Evolutionary conservation across 2,888 invertebrate genomes (phyloP).

Genomic region (Trichopria drosophilae): DNA sequence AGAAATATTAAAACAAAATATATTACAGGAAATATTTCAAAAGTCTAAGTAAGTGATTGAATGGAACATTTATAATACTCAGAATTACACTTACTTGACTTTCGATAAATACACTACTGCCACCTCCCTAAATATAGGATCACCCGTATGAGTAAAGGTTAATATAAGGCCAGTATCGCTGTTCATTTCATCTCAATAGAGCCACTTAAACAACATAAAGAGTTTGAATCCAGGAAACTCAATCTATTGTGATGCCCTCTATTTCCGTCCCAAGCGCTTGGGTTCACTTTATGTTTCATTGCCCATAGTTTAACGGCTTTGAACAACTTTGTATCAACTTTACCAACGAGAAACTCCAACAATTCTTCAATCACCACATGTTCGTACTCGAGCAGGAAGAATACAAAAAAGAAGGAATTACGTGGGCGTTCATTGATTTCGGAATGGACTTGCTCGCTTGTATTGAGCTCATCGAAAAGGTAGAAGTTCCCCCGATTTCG

Average conservation of each 20-base stretch:
- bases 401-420: constrained; percentile 87
- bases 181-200: too few species aligned
- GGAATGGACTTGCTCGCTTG: constrained; percentile 93
- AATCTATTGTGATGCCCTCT: constrained; percentile 29
- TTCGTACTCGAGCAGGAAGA: constrained; percentile 93
- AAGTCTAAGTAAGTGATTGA: too few species aligned
- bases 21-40: too few species aligned
- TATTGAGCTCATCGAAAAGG: constrained; percentile 94
- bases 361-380: constrained; percentile 96
- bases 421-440: constrained; percentile 92
- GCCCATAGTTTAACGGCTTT: constrained; percentile 78
- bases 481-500: constrained; percentile 62
- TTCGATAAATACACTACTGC: too few species aligned
- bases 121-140: too few species aligned
- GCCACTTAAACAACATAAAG: too few species aligned
- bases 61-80: too few species aligned
- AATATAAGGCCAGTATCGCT: too few species aligned
- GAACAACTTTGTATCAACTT: constrained; percentile 94
- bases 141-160: too few species aligned
- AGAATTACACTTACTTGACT: too few species aligned
- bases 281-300: background rate
- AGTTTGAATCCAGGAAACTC: background rate
- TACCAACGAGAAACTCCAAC: constrained; percentile 91
- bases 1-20: too few species aligned
- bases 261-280: constrained; percentile 14